Conservation (phyloP, 2,888 invertebrate genomes). For the Andrena dorsata region DNA sequence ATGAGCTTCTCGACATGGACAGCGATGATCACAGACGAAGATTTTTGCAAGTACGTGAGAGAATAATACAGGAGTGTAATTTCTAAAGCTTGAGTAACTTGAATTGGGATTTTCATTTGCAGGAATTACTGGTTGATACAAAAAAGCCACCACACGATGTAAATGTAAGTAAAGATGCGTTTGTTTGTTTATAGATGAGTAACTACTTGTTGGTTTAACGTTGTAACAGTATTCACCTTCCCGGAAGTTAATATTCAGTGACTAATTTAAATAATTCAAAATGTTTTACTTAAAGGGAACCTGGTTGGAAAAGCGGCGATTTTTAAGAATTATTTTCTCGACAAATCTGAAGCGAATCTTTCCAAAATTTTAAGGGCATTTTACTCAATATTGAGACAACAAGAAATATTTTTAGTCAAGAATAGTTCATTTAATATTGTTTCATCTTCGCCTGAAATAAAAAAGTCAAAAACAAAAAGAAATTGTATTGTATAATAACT, state of each 20-base stretch:
- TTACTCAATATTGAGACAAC: too few relatives aligned
- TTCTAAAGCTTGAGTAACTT: neutral
- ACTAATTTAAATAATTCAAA: slow-evolving; percentile 27
- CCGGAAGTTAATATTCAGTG: slow-evolving; percentile 14
- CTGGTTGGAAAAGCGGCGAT: too few relatives aligned
- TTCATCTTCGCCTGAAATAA: too few relatives aligned
- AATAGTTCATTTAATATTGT: too few relatives aligned
- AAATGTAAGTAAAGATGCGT: slow-evolving; percentile 88
- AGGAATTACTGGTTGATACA: slow-evolving; percentile 93
- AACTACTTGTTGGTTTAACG: slow-evolving; percentile 19
- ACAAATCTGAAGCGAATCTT: too few relatives aligned
- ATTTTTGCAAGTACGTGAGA: slow-evolving; percentile 90
- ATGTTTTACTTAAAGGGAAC: neutral
- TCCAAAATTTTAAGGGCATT: too few relatives aligned
- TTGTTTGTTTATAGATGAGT: slow-evolving; percentile 4
- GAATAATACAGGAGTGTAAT: neutral
- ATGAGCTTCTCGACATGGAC: slow-evolving; percentile 97
- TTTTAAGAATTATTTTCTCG: too few relatives aligned
- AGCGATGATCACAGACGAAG: slow-evolving; percentile 93
- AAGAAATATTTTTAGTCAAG: too few relatives aligned
- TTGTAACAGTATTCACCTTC: neutral
- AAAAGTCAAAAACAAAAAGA: too few relatives aligned
- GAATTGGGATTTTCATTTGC: slow-evolving; percentile 76
- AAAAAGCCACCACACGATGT: slow-evolving; percentile 95
- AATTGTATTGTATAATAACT: too few relatives aligned